Conservation (phyloP, 2,113 vertebrate genomes). For the Esox niger region DNA sequence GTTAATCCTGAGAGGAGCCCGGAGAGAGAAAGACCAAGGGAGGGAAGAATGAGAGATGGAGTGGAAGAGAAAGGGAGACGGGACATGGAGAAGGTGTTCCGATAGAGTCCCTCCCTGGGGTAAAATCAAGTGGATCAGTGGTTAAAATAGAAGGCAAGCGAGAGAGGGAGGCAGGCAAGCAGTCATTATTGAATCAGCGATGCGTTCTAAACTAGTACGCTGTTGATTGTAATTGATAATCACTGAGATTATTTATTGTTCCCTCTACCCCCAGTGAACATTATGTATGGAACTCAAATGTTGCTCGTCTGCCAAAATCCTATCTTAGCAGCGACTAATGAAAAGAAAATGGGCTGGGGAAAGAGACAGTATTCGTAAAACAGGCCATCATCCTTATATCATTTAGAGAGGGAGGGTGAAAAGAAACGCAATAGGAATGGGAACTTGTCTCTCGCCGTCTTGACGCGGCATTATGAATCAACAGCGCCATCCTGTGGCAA, state of each 20-base stretch:
- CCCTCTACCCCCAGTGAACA: constrained; percentile 39
- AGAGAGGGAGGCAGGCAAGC: not conserved
- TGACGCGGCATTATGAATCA: constrained; percentile 42
- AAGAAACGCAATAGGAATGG: constrained; percentile 14
- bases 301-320: constrained; percentile 43
- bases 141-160: constrained; percentile 20
- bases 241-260: constrained; percentile 46
- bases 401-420: constrained; percentile 4
- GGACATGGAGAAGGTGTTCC: constrained; percentile 35
- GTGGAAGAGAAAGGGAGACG: not conserved
- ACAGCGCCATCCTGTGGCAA: constrained; percentile 74
- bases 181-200: constrained; percentile 51
- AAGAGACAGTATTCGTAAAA: constrained; percentile 63
- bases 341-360: constrained; percentile 61
- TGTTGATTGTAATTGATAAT: constrained; percentile 59
- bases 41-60: constrained; percentile 22
- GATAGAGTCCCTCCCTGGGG: constrained; percentile 45
- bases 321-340: constrained; percentile 63
- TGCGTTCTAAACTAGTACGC: constrained; percentile 53
- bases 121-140: constrained; percentile 56
- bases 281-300: constrained; percentile 30
- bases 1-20: constrained; percentile 20
- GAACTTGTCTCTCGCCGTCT: constrained; percentile 19
- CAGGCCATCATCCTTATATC: constrained; percentile 62
- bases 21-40: too few species aligned